Evolutionary conservation across 2,888 invertebrate genomes (phyloP).

Genomic region (Andrena fulva): DNA sequence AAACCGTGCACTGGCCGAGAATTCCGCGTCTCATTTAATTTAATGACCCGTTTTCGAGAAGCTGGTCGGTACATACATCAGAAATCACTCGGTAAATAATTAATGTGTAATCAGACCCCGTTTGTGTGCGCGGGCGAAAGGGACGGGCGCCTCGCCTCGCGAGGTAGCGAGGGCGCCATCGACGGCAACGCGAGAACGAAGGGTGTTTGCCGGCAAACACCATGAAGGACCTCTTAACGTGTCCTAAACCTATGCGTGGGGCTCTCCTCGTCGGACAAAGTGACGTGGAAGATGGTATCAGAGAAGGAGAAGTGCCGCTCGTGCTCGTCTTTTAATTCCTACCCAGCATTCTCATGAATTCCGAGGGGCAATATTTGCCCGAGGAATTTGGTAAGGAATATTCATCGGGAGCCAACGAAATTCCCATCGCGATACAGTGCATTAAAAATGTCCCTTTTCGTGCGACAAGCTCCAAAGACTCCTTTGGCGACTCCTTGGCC

Average conservation of each 20-base stretch:
- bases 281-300: slow-evolving; percentile 66
- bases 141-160: slow-evolving; percentile 67
- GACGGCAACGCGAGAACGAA: slow-evolving; percentile 74
- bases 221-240: slow-evolving; percentile 78
- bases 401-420: not conserved
- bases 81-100: slow-evolving; percentile 83
- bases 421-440: too few relatives aligned
- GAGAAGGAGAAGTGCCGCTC: slow-evolving; percentile 23
- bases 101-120: slow-evolving; percentile 82
- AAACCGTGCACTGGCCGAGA: slow-evolving; percentile 51
- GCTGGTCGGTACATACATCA: slow-evolving; percentile 68
- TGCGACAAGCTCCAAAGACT: not conserved
- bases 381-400: not conserved
- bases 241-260: slow-evolving; percentile 74
- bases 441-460: too few relatives aligned
- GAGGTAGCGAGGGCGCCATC: slow-evolving; percentile 77
- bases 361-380: not conserved
- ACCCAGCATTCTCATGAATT: slow-evolving; percentile 18
- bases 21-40: slow-evolving; percentile 77
- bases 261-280: slow-evolving; percentile 65
- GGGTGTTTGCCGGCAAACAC: slow-evolving; percentile 82
- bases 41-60: slow-evolving; percentile 74
- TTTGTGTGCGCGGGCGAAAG: slow-evolving; percentile 74
- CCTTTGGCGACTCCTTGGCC: not conserved
- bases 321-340: slow-evolving; percentile 52